Base-by-base conservation (phyloP, 2,888 invertebrate species). In the Dorcus hopei region DNA sequence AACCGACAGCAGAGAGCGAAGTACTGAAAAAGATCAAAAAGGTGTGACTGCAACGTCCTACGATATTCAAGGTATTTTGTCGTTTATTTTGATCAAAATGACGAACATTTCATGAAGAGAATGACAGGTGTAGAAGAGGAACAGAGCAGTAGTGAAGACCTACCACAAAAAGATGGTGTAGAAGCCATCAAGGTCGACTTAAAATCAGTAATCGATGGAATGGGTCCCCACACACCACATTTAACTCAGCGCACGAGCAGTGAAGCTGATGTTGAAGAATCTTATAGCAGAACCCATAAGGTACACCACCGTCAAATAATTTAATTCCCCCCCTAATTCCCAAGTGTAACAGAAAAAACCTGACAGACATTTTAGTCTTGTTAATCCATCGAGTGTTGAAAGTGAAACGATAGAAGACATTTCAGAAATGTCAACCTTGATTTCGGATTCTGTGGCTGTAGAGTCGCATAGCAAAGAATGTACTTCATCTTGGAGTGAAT, bases 121-220 rank as follows among this genome's bases (percentile, higher is more conserved):
- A 33, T 33, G 26, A 33, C 7, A 33, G 26, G 26, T 33, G 2
- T 33, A 7, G 26, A 33, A 33, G 26, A 5, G 2, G 26, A 7
- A 33, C 26, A 33, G 7, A 33, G 6, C 6, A 33, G 1, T 33
- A 7, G 26, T 33, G 26, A 33, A 33, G 26, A 33, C 26, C 6
- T 33, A 38, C 9, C 53, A 14, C n/a, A 38, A 14, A 48, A 38
- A 8, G 48, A 50, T 7, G 53, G 55, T 41, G 51, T 68, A 41
- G 45, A 62, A 42, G 49, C 61, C 16, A 59, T 68, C 7, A 59
- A 64, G 57, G 61, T 65, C 9, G 66, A 70, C 38, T 48, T 72
- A 47, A 59, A 63, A 50, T 64, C 69, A 48, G 70, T 69, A 3
- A 70, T 72, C 41, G 67, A 70, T 49, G 45, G 64, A 38, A 71